Evolutionary conservation across 2,797 vertebrate genomes (phyloP).

Genomic region (Gorsachius magnificus): DNA sequence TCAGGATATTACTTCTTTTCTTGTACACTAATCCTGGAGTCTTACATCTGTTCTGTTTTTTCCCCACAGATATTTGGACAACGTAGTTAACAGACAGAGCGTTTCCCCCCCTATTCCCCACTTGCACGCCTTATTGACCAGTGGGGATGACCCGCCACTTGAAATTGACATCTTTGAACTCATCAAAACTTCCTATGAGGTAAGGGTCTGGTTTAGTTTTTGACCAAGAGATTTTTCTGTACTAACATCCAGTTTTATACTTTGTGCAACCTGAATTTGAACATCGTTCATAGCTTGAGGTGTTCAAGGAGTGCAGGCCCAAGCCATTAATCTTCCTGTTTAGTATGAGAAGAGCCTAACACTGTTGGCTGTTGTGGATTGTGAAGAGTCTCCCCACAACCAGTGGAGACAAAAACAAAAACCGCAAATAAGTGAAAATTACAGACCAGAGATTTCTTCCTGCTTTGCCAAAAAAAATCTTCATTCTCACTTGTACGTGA

Average conservation of each 20-base stretch:
- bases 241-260: neutral
- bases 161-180: conserved; percentile 93
- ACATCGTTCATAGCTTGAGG: neutral
- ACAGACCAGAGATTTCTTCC: neutral
- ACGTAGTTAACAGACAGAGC: conserved; percentile 91
- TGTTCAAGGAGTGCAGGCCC: neutral
- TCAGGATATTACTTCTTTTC: neutral
- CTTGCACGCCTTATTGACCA: conserved; percentile 88
- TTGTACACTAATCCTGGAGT: neutral
- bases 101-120: conserved; percentile 89
- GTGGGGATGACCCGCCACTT: conserved; percentile 86
- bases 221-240: neutral
- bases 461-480: neutral
- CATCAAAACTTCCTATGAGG: conserved; percentile 93
- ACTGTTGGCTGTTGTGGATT: neutral
- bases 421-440: neutral
- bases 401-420: neutral
- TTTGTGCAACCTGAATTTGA: neutral
- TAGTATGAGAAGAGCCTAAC: neutral
- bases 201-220: conserved; percentile 52
- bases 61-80: conserved; percentile 88
- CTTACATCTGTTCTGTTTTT: neutral
- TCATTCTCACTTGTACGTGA: neutral
- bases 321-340: neutral
- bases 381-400: neutral